phyloP scores from a whole-genome alignment of 2,888 invertebrate species.

The Phania funesta region DNA sequence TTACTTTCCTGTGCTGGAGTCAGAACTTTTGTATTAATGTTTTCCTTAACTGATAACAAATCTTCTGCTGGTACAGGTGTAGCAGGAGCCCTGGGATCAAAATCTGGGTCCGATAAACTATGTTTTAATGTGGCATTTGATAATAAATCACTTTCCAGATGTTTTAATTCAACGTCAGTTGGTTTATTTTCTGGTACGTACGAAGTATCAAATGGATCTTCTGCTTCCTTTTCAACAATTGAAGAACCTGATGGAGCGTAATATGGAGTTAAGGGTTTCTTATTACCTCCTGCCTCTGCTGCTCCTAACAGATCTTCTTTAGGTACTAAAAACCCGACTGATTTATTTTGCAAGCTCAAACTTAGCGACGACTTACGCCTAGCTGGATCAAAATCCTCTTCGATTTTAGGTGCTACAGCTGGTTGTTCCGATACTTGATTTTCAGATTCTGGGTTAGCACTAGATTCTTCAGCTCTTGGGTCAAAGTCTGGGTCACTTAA shows the following conservation, averaged over 20 bases:
- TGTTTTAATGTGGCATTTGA: slow-evolving; percentile 81
- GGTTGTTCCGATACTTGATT: slow-evolving; percentile 43
- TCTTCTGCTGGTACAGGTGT: slow-evolving; percentile 78
- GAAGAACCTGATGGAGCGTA: slow-evolving; percentile 82
- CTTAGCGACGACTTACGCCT: slow-evolving; percentile 84
- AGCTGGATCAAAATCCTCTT: slow-evolving; percentile 77
- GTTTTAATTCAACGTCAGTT: slow-evolving; percentile 88
- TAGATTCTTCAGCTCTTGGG: slow-evolving; percentile 84
- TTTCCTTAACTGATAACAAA: slow-evolving; percentile 81
- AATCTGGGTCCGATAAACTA: slow-evolving; percentile 84
- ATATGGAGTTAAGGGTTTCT: slow-evolving; percentile 90
- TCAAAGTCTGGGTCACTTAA: slow-evolving; percentile 91
- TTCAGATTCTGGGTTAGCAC: slow-evolving; percentile 51
- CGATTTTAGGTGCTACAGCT: slow-evolving; percentile 69
- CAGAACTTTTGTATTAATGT: slow-evolving; percentile 86
- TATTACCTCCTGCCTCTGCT: slow-evolving; percentile 83
- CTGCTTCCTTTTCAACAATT: slow-evolving; percentile 81
- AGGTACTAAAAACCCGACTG: slow-evolving; percentile 84
- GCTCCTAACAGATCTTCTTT: slow-evolving; percentile 83
- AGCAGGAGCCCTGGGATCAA: slow-evolving; percentile 82
- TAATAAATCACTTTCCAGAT: slow-evolving; percentile 87
- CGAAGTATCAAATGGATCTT: slow-evolving; percentile 94
- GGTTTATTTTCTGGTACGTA: slow-evolving; percentile 88
- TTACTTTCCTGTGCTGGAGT: slow-evolving; percentile 84
- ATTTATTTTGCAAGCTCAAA: slow-evolving; percentile 82